Conservation (phyloP, 2,797 vertebrate species). For the Pseudochromis fuscus region DNA sequence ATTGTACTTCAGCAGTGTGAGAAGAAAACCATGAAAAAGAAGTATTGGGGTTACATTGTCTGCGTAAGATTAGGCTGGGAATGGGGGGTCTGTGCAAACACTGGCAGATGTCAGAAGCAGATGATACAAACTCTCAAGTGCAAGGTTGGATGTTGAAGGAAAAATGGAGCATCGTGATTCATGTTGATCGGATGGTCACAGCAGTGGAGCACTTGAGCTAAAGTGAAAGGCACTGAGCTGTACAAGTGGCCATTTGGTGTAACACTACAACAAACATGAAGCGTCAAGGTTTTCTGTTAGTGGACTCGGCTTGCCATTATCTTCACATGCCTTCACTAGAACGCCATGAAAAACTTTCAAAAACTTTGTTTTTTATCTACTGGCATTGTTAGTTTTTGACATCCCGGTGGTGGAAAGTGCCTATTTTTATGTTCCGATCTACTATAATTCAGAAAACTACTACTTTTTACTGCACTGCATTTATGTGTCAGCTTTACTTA, state of each 20-base stretch:
- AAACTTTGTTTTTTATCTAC: too few species aligned
- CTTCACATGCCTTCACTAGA: too few species aligned
- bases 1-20: not conserved
- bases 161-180: not conserved
- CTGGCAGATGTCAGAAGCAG: slow-evolving; percentile 5
- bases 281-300: not conserved
- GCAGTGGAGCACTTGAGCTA: not conserved
- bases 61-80: not conserved
- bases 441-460: too few species aligned
- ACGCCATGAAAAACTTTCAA: too few species aligned
- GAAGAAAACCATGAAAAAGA: not conserved
- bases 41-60: not conserved
- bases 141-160: not conserved
- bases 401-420: too few species aligned
- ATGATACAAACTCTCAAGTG: not conserved
- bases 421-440: too few species aligned
- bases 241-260: not conserved
- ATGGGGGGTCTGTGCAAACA: slow-evolving; percentile 11
- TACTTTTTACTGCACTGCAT: too few species aligned
- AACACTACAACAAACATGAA: not conserved
- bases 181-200: not conserved
- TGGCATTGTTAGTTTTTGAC: too few species aligned
- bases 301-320: not conserved
- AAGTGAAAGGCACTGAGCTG: not conserved
- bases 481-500: not conserved